Base-by-base conservation (phyloP, 1,140 invertebrate species). In the Phymastichus coffea region DNA sequence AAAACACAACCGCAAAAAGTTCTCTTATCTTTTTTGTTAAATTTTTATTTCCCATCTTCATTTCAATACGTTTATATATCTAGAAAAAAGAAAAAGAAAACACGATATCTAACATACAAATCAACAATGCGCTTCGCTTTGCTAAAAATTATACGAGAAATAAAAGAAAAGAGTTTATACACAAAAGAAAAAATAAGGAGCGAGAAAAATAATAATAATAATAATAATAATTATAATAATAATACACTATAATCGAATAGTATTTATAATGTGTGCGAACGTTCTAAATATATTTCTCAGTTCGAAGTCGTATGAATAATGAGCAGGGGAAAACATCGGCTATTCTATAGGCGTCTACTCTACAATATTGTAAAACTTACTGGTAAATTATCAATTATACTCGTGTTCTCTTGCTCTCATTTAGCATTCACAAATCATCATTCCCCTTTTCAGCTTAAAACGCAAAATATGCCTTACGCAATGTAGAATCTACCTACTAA, bases 401-500 rank as follows among this genome's bases (percentile, higher is more conserved):
- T n/a, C n/a, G n/a, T n/a, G n/a, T n/a, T n/a, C n/a, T n/a, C n/a
- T n/a, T n/a, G n/a, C n/a, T n/a, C n/a, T n/a, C n/a, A n/a, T n/a
- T n/a, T n/a, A n/a, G n/a, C n/a, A n/a, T n/a, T n/a, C n/a, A n/a
- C n/a, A n/a, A n/a, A n/a, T n/a, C n/a, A n/a, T n/a, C n/a, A n/a
- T n/a, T n/a, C n/a, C n/a, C n/a, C n/a, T n/a, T n/a, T n/a, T n/a
- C n/a, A n/a, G n/a, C 10, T 28, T 59, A 53, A 53, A 53, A 59
- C 57, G 26, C 57, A 53, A 53, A 38, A 22, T 52, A 46, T 40
- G 35, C 46, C 30, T 25, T 47, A 38, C 15, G 10, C 66, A 70
- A 61, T 64, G 54, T 54, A 56, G 57, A 14, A 63, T 61, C 58
- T 67, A 64, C 43, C 10, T 55, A 15, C 30, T 67, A 64, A 56